Conservation (phyloP, 2,797 vertebrate genomes). For the Protosalanx chinensis region DNA sequence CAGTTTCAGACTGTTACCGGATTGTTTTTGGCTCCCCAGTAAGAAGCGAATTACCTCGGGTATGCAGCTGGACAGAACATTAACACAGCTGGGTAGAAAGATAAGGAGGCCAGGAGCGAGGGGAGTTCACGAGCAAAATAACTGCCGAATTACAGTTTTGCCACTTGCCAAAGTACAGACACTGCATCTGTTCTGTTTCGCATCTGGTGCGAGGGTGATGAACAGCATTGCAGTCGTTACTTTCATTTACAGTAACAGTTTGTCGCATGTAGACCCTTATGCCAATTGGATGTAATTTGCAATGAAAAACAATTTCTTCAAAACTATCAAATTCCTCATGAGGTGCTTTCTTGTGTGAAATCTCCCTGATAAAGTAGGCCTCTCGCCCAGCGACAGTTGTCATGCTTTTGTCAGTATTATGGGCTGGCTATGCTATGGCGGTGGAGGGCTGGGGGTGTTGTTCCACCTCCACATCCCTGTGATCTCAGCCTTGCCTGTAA, state of each 20-base stretch:
- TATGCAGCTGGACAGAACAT: constrained; percentile 37
- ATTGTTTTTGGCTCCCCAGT: constrained; percentile 15
- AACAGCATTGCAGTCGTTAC: constrained; percentile 1
- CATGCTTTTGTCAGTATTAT: constrained; percentile 10
- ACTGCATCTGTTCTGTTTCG: not conserved
- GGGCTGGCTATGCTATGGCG: not conserved
- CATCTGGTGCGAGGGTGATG: too few species aligned
- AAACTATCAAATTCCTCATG: not conserved
- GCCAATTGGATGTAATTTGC: not conserved
- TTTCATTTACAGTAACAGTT: not conserved
- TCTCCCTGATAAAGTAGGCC: constrained; percentile 1
- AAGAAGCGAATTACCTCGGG: constrained; percentile 26
- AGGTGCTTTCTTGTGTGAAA: constrained; percentile 9
- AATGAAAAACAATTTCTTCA: not conserved
- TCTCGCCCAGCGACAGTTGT: constrained; percentile 12
- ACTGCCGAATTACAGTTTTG: constrained; percentile 13
- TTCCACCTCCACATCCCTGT: constrained; percentile 41
- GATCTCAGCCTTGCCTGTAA: constrained; percentile 47
- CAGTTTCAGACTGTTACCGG: not conserved
- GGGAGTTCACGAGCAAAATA: constrained; percentile 2
- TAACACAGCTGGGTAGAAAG: constrained; percentile 47
- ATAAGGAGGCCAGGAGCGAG: constrained; percentile 27
- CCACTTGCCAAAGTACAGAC: constrained; percentile 29
- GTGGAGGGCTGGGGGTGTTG: constrained; percentile 20
- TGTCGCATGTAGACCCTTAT: not conserved